A percentile compares a stretch with the other conserved stretches of the same genome.
Evolutionary conservation across 2,888 invertebrate genomes (phyloP).

Genomic region (Eudemis profundana): DNA sequence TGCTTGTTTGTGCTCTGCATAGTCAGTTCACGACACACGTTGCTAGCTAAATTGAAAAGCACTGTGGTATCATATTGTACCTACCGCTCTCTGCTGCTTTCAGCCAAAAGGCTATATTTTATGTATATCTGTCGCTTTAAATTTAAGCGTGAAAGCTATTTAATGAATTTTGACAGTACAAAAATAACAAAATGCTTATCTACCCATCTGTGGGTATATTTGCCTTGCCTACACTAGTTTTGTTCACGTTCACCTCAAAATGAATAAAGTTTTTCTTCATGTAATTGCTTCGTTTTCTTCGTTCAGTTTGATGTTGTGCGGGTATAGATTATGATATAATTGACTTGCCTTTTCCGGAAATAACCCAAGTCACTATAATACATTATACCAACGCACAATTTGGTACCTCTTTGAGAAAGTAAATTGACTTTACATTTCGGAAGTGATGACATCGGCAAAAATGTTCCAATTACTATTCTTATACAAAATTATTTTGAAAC

Average conservation of each 20-base stretch:
- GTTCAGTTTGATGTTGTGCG: background rate
- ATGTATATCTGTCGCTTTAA: background rate
- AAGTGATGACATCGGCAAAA: no score
- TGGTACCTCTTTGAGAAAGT: no score
- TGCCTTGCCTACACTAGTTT: background rate
- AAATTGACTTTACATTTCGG: no score
- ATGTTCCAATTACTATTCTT: no score
- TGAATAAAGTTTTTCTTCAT: background rate
- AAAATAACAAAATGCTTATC: background rate
- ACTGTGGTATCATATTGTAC: background rate
- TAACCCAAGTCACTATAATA: no score
- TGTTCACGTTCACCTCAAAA: background rate
- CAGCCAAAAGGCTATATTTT: background rate
- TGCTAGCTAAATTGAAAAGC: background rate
- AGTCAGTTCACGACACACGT: constrained; percentile 1
- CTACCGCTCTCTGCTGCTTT: background rate
- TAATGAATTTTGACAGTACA: no score
- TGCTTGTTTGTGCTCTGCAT: constrained; percentile 24
- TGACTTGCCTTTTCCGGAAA: no score
- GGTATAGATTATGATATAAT: no score
- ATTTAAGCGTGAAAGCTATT: background rate
- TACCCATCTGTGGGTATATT: background rate
- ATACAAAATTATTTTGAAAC: background rate
- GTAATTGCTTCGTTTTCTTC: background rate
- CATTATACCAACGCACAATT: no score